Conservation (phyloP, 2,797 vertebrate genomes). For the Macropodus opercularis region DNA sequence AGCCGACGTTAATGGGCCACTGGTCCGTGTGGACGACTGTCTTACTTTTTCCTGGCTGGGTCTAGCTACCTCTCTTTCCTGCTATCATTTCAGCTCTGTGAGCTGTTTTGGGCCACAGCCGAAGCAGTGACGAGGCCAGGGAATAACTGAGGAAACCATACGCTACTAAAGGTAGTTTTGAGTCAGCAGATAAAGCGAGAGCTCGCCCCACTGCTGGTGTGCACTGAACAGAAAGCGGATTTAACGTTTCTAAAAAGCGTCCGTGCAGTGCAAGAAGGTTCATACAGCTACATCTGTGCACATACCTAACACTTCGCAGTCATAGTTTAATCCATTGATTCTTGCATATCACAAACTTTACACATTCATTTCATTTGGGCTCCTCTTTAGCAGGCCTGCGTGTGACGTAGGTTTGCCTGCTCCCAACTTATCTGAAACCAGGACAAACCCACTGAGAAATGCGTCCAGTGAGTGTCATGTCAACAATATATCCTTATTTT, state of each 20-base stretch:
- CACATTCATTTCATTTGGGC: slow-evolving; percentile 29
- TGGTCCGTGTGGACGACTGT: slow-evolving; percentile 24
- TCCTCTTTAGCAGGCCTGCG: slow-evolving; percentile 11
- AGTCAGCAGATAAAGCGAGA: slow-evolving; percentile 5
- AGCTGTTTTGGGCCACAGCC: slow-evolving; percentile 21
- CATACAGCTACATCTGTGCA: slow-evolving; percentile 29
- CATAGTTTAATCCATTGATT: slow-evolving; percentile 49
- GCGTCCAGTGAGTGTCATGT: slow-evolving; percentile 62
- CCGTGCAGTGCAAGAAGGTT: slow-evolving; percentile 45
- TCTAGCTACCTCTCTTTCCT: slow-evolving; percentile 23
- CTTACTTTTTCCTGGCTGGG: slow-evolving; percentile 28
- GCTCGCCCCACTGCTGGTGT: slow-evolving; percentile 2
- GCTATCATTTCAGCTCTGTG: slow-evolving; percentile 3
- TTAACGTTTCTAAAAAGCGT: slow-evolving; percentile 14
- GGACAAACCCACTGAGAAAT: slow-evolving; percentile 32
- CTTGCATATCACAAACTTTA: slow-evolving; percentile 28
- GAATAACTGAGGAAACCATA: slow-evolving; percentile 5
- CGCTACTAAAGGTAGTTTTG: slow-evolving; percentile 5
- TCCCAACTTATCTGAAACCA: slow-evolving; percentile 16
- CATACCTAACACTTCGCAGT: slow-evolving; percentile 44
- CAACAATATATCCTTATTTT: slow-evolving; percentile 67
- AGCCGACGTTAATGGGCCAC: slow-evolving; percentile 28
- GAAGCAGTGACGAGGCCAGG: background rate
- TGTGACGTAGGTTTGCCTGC: slow-evolving; percentile 11
- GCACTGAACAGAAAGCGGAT: slow-evolving; percentile 15